A percentile compares a stretch with the other conserved stretches of the same genome.
phyloP scores from a whole-genome alignment of 1,140 invertebrate species.

The Microplitis mediator region DNA sequence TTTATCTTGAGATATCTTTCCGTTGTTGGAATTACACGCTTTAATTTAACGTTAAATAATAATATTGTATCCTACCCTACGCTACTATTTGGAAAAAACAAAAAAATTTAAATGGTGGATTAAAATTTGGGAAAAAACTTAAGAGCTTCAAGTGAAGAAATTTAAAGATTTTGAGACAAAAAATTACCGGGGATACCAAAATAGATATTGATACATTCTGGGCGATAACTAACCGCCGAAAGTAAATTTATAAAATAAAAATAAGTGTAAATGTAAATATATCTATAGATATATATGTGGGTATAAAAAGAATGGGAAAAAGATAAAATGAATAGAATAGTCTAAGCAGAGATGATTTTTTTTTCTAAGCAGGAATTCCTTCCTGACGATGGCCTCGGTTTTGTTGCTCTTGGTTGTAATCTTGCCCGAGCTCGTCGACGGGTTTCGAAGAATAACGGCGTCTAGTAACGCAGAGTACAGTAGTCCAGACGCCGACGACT shows the following conservation, averaged over 20 bases:
- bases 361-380: constrained; percentile 21
- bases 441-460: constrained; percentile 53
- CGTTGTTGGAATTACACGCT: too few species aligned
- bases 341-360: not conserved
- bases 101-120: too few species aligned
- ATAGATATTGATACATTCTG: not conserved
- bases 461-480: constrained; percentile 41
- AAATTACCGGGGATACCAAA: not conserved
- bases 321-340: not conserved
- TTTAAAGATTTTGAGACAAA: too few species aligned
- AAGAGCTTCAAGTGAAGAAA: too few species aligned
- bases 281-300: not conserved
- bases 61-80: too few species aligned
- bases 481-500: constrained; percentile 50
- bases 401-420: too few species aligned
- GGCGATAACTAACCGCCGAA: not conserved
- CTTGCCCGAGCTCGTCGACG: constrained; percentile 9
- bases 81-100: too few species aligned
- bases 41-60: too few species aligned
- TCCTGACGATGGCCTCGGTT: not conserved
- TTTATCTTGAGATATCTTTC: too few species aligned
- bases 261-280: not conserved
- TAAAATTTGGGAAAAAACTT: too few species aligned
- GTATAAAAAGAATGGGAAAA: not conserved
- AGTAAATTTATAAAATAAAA: too few species aligned